Percentiles rank a stretch among this genome's conserved stretches.
phyloP scores from a whole-genome alignment of 2,888 invertebrate species.

The Lepeophtheirus nordmannii region DNA sequence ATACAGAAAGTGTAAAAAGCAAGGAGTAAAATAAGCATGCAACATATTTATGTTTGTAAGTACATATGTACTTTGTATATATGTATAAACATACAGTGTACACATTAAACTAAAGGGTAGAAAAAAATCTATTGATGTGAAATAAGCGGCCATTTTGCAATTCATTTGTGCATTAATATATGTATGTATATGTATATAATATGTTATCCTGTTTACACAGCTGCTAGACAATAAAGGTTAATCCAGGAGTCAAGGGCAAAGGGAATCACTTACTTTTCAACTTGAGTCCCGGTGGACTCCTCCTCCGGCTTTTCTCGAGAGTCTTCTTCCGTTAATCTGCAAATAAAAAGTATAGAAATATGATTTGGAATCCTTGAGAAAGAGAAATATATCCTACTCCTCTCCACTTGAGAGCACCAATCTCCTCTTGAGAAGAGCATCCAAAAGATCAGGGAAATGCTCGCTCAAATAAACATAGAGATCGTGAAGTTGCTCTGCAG shows the following conservation, averaged over 20 bases:
- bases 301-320: background rate
- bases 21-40: too few species aligned
- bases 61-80: too few species aligned
- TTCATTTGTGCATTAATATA: too few species aligned
- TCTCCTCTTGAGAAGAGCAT: conserved; percentile 40
- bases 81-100: too few species aligned
- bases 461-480: conserved; percentile 72
- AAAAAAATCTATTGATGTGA: too few species aligned
- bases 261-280: background rate
- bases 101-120: too few species aligned
- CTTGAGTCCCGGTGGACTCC: background rate
- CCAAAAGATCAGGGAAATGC: conserved; percentile 61
- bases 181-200: background rate
- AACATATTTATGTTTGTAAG: too few species aligned
- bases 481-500: conserved; percentile 67
- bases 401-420: conserved; percentile 14
- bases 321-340: background rate
- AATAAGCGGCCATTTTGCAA: too few species aligned
- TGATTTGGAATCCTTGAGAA: background rate
- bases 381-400: conserved; percentile 8
- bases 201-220: background rate
- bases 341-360: background rate
- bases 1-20: too few species aligned
- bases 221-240: background rate
- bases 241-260: background rate